Evolutionary conservation across 2,113 vertebrate genomes (phyloP), one percentile per base, ranked within the genome.

Genomic region (Oostethus manadensis): DNA sequence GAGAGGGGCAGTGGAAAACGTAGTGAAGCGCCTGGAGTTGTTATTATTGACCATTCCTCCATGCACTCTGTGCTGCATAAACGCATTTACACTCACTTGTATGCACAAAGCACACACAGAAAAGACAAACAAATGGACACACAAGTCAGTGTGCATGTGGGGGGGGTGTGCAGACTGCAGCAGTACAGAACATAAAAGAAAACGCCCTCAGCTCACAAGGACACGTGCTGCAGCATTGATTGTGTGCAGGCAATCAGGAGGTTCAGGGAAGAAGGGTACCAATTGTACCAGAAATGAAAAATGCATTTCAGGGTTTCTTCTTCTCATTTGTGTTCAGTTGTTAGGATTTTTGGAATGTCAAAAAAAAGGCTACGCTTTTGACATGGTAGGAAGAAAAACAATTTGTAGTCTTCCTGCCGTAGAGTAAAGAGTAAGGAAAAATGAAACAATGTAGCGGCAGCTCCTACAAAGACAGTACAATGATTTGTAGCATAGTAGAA

Each of bases 31-130:
- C 55, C 69, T 74, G 72, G 13, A 70, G 87, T 85, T 60, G 4
- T 86, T 88, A 79, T 86, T 90, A 87, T 88, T 89, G 84, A 89
- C 78, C 64, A 59, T 15, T 58, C 50, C 63, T 78, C 73, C 57
- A 60, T 64, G 68, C 75, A 77, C 64, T 63, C 62, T 51, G 38
- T 72, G 62, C 74, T 66, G 69, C 79, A 68, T 66, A 66, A 68
- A 82, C 76, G 77, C 64, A 75, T 78, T 71, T 60, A 58, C 70
- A 70, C 64, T 55, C 49, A 44, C 43, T 35, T 21, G 40, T 56
- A 56, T 49, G 42, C 33, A 51, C 47, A 49, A 4, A 65, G 21
- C 53, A 56, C 35, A 51, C 33, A 46, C 46, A 60, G 53, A 78
- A 49, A 63, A 51, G 54, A 49, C 62, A 54, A 51, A 73, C 58